Percentiles rank a stretch among this genome's conserved stretches.
Evolutionary conservation across 1,140 invertebrate genomes (phyloP).

Genomic region (Anoplophora glabripennis): DNA sequence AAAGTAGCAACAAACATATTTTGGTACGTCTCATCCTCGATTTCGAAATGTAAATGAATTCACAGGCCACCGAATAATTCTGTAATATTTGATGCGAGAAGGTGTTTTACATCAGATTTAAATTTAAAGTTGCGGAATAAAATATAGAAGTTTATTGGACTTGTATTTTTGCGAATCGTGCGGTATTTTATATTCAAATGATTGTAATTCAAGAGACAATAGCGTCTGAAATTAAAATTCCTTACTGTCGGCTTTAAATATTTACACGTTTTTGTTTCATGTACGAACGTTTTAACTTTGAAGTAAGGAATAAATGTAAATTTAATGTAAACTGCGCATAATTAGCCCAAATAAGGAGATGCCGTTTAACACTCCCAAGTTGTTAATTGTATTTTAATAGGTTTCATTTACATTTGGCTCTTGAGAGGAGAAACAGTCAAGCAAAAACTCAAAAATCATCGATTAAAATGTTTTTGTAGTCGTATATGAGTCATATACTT

Average conservation of each 20-base stretch:
- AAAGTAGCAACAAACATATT: too few species aligned
- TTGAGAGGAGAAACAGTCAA: neutral
- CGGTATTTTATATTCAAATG: slow-evolving; percentile 1
- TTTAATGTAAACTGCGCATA: slow-evolving; percentile 11
- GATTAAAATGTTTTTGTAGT: too few species aligned
- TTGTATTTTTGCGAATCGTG: too few species aligned
- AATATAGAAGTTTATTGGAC: too few species aligned
- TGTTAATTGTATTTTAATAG: slow-evolving; percentile 11
- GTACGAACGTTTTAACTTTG: neutral
- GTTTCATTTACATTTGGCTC: slow-evolving; percentile 5
- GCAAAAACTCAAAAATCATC: too few species aligned
- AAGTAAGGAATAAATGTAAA: slow-evolving; percentile 11
- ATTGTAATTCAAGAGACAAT: neutral
- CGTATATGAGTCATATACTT: too few species aligned
- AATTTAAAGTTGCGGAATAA: too few species aligned
- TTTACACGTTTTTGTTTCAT: slow-evolving; percentile 7
- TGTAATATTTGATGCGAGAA: too few species aligned
- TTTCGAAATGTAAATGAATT: too few species aligned
- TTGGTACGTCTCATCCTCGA: too few species aligned
- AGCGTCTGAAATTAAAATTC: neutral
- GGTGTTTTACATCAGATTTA: too few species aligned
- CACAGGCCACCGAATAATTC: too few species aligned
- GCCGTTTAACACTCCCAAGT: slow-evolving; percentile 5
- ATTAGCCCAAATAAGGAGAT: slow-evolving; percentile 5
- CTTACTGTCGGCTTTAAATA: neutral